These are phyloP conservation scores for Dysidea cf. avara DNA, from an alignment of 37 sponge, comb jelly and placozoan genomes.

Conservation along the genomic window DNA sequence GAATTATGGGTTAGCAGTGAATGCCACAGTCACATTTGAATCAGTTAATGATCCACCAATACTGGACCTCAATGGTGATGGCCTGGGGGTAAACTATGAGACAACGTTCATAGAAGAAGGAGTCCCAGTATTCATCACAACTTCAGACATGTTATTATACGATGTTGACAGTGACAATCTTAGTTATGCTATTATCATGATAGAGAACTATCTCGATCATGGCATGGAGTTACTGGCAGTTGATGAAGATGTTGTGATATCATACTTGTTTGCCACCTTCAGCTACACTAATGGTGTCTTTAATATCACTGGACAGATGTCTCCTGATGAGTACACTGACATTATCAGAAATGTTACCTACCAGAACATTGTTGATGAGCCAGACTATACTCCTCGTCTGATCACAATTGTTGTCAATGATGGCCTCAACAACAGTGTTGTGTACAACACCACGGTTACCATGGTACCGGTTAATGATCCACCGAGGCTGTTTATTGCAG, in stretches of 20 bases:
- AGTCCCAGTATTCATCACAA: slow-evolving; percentile 34
- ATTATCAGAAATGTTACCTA: slow-evolving; percentile 54
- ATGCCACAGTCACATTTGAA: slow-evolving; percentile 57
- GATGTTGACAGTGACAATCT: slow-evolving; percentile 78
- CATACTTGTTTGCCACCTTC: background rate
- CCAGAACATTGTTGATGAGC: slow-evolving; percentile 69
- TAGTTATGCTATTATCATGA: slow-evolving; percentile 34
- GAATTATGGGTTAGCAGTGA: slow-evolving; percentile 36
- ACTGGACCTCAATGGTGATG: slow-evolving; percentile 79
- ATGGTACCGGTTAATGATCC: slow-evolving; percentile 75
- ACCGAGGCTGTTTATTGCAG: slow-evolving; percentile 54
- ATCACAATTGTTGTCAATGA: slow-evolving; percentile 72
- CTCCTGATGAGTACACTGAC: slow-evolving; percentile 27
- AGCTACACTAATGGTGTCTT: too few species aligned
- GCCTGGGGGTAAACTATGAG: slow-evolving; percentile 25
- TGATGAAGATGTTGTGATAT: background rate
- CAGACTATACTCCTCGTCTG: slow-evolving; percentile 28
- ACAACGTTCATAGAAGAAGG: slow-evolving; percentile 73
- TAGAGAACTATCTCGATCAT: slow-evolving; percentile 64
- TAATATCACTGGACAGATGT: slow-evolving; percentile 27
- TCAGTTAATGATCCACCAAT: slow-evolving; percentile 90
- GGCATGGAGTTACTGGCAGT: slow-evolving; percentile 38
- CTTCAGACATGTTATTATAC: slow-evolving; percentile 38
- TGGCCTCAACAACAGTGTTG: slow-evolving; percentile 50
- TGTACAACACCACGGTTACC: slow-evolving; percentile 39